Evolutionary conservation across 2,797 vertebrate species (phyloP).

Genomic region (Vultur gryphus): DNA sequence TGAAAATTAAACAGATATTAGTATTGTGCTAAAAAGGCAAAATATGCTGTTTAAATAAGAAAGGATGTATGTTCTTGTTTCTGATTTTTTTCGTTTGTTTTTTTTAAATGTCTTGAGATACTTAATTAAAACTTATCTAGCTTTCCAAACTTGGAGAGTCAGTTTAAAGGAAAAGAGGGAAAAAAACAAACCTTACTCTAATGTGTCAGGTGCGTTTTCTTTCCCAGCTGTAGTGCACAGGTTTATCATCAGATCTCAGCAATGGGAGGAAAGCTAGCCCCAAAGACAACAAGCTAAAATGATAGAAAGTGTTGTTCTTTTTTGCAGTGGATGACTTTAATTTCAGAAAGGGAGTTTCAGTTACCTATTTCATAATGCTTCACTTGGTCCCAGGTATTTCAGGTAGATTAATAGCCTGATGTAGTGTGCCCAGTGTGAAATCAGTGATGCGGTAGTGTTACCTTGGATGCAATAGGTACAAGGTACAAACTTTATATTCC

Average conservation of each 20-base stretch:
- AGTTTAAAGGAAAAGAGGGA: neutral
- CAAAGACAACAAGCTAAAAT: neutral
- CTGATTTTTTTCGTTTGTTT: neutral
- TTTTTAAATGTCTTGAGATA: neutral
- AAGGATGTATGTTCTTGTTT: neutral
- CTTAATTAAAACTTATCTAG: neutral
- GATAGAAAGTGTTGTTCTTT: conserved; percentile 42
- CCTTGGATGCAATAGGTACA: conserved; percentile 70
- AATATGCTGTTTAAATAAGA: neutral
- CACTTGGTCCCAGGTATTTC: conserved; percentile 77
- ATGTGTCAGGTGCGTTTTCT: neutral
- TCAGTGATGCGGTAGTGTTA: conserved; percentile 65
- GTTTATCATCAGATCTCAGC: neutral
- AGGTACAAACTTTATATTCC: conserved; percentile 76
- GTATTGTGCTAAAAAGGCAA: neutral
- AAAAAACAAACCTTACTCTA: neutral
- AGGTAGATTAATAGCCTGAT: conserved; percentile 84
- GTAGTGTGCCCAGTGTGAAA: conserved; percentile 51
- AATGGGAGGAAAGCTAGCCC: conserved; percentile 7
- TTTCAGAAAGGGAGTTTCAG: conserved; percentile 68
- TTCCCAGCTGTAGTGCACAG: neutral
- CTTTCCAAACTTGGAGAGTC: neutral
- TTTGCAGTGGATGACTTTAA: conserved; percentile 57
- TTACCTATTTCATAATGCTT: conserved; percentile 81
- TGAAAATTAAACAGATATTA: neutral